phyloP scores from a whole-genome alignment of 1,140 invertebrate genomes.

The Liolophura sinensis region DNA sequence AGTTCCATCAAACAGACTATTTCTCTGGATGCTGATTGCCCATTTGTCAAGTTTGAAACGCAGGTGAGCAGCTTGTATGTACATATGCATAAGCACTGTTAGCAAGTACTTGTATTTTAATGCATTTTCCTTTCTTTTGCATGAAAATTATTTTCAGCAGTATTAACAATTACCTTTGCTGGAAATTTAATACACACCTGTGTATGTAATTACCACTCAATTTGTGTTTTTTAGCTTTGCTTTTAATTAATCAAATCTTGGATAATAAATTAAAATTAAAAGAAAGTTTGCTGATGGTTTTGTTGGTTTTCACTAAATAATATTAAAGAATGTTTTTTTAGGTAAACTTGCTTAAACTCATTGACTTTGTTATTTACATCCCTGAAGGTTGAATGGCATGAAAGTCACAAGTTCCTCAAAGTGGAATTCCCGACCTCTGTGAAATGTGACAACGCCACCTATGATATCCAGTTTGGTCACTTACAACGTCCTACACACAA shows the following conservation, averaged over 20 bases:
- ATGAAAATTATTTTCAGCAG: background rate
- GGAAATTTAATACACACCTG: no score
- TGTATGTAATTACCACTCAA: no score
- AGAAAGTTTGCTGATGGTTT: no score
- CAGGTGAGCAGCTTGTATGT: slow-evolving; percentile 28
- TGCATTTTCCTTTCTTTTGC: slow-evolving; percentile 2
- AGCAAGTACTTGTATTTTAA: no score
- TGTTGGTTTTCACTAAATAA: no score
- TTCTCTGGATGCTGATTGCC: slow-evolving; percentile 57
- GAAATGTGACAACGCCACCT: slow-evolving; percentile 54
- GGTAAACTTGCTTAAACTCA: no score
- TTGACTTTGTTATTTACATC: background rate
- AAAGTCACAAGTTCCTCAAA: slow-evolving; percentile 64
- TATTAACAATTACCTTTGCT: background rate
- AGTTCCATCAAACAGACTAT: slow-evolving; percentile 59
- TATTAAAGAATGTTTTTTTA: no score
- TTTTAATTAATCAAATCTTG: no score
- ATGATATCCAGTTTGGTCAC: slow-evolving; percentile 64
- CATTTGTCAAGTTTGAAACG: slow-evolving; percentile 61
- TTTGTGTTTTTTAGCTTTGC: slow-evolving; percentile 7
- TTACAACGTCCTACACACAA: slow-evolving; percentile 61
- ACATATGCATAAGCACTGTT: no score
- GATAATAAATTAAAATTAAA: no score
- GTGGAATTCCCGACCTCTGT: slow-evolving; percentile 62
- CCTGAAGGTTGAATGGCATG: slow-evolving; percentile 60